These are phyloP conservation scores for Keiferia lycopersicella DNA, from an alignment of 2,888 invertebrate species.

Conservation along the genomic window DNA sequence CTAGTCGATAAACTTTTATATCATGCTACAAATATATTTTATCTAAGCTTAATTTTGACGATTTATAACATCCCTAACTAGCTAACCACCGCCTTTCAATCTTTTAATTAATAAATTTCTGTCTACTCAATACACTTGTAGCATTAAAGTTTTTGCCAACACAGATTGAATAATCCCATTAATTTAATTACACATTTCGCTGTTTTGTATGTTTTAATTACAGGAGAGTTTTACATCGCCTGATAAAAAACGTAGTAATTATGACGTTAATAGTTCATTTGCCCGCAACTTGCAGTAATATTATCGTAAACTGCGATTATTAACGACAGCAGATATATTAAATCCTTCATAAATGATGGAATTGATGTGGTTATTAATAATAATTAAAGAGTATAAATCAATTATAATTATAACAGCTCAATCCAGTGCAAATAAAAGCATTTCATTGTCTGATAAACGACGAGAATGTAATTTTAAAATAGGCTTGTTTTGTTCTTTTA, in stretches of 20 bases:
- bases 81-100: too few species aligned
- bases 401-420: slow-evolving; percentile 39
- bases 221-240: slow-evolving; percentile 1
- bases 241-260: slow-evolving; percentile 44
- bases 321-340: slow-evolving; percentile 22
- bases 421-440: slow-evolving; percentile 45
- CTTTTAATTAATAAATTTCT: not conserved
- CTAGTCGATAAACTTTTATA: too few species aligned
- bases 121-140: not conserved
- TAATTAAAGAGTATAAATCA: slow-evolving; percentile 55
- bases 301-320: slow-evolving; percentile 40
- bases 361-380: slow-evolving; percentile 54
- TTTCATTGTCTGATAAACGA: slow-evolving; percentile 44
- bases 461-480: slow-evolving; percentile 1
- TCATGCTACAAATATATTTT: too few species aligned
- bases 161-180: slow-evolving; percentile 10
- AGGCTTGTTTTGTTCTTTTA: not conserved
- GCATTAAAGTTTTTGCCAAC: not conserved
- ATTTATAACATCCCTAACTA: too few species aligned
- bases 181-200: slow-evolving; percentile 15
- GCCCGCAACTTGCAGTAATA: slow-evolving; percentile 40
- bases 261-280: slow-evolving; percentile 46
- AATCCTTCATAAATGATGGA: slow-evolving; percentile 27
- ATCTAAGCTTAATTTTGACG: too few species aligned
- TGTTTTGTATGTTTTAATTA: slow-evolving; percentile 19